Evolutionary conservation across 2,888 invertebrate genomes (phyloP).

Genomic region (Acleris cristana): DNA sequence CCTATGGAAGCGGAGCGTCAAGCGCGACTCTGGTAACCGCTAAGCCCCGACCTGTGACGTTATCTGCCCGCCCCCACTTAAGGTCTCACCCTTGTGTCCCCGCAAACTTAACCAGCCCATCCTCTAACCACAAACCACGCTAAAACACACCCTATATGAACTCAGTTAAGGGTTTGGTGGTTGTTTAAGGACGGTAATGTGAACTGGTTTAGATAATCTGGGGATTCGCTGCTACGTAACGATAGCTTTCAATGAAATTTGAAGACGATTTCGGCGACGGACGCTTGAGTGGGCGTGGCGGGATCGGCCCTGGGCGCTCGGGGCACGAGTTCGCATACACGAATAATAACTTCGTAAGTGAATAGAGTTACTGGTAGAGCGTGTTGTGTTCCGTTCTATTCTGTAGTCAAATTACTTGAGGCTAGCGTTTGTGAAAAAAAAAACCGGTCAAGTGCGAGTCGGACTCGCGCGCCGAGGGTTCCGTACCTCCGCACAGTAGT

Average conservation of each 20-base stretch:
- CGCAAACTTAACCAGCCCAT: constrained; percentile 37
- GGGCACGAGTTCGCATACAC: background rate
- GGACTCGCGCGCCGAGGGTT: too few relatives aligned
- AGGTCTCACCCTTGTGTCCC: constrained; percentile 50
- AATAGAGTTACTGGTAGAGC: too few relatives aligned
- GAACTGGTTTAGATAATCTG: constrained; percentile 51
- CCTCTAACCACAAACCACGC: constrained; percentile 36
- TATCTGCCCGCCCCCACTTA: constrained; percentile 61
- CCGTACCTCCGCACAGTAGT: too few relatives aligned
- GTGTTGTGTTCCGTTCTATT: too few relatives aligned
- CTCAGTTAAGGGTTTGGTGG: background rate
- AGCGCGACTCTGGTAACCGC: constrained; percentile 76
- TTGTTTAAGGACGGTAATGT: background rate
- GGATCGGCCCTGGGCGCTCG: background rate
- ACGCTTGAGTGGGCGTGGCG: constrained; percentile 33
- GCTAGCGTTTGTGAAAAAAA: too few relatives aligned
- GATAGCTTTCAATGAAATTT: constrained; percentile 58
- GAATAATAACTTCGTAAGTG: too few relatives aligned
- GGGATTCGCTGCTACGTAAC: constrained; percentile 60
- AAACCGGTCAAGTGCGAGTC: too few relatives aligned
- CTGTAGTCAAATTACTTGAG: too few relatives aligned
- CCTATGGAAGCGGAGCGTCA: constrained; percentile 73
- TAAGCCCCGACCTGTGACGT: constrained; percentile 78
- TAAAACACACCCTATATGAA: constrained; percentile 26
- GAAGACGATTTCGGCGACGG: constrained; percentile 41